Evolutionary conservation across 2,113 vertebrate genomes (phyloP), one percentile per base, ranked within the genome.

Genomic region (Meleagris gallopavo): DNA sequence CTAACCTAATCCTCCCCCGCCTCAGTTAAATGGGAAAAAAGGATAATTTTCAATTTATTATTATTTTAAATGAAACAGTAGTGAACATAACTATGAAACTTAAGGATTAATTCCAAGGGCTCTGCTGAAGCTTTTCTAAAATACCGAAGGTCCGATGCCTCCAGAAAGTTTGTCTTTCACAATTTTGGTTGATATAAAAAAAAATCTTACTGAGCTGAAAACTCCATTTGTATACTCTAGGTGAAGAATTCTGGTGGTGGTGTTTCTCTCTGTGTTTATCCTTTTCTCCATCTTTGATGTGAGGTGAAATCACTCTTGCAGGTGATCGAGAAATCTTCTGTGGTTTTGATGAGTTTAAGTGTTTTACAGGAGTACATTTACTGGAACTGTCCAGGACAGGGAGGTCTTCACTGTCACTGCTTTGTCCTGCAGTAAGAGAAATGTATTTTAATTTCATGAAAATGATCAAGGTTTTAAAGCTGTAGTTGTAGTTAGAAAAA

Each of bases 401-500:
- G 69, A 98, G 98, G 83, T 99, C 99, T 96, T 99, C 99, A 55
- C 99, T 99, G 95, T 99, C 99, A 50, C 99, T 99, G 96, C 99
- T 99, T 97, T 99, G 99, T 73, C 99, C 99, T 99, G 71, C 52
- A 97, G 90, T 3, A 91, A 91, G 34, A 94, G 65, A 62, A 87
- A 91, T 6, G 25, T 27, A 15, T 72, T 67, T 60, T 7, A 27
- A 79, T 15, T 71, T 88, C 8, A 66, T 74, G 65, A 52, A 40
- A 25, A 65, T 15, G 19, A 7, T 32, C 13, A 25, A 13, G 5
- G 34, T 75, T 67, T 7, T 1, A 11, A 48, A 82, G 12, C 0
- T 11, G 9, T 57, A 27, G 12, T 29, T 79, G 27, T 3, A 46
- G 2, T 11, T 14, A 52, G 43, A 40, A 86, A 36, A 55, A 9